phyloP scores from a whole-genome alignment of 2,113 vertebrate genomes.

The Corythaixoides concolor region DNA sequence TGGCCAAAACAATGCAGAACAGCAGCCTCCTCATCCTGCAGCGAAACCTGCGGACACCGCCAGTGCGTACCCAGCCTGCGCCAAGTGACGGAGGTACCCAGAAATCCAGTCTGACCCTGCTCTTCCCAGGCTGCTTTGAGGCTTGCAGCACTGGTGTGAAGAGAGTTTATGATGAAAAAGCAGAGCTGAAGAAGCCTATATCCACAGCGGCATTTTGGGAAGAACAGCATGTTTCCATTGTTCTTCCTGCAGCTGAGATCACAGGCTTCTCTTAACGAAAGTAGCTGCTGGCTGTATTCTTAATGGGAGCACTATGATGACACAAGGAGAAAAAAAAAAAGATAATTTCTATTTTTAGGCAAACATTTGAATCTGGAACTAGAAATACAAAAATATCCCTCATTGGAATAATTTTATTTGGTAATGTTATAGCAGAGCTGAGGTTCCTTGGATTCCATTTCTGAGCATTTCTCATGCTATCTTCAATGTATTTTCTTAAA shows the following conservation, averaged over 20 bases:
- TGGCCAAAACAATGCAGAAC: not conserved
- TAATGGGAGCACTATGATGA: slow-evolving; percentile 15
- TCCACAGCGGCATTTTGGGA: slow-evolving; percentile 42
- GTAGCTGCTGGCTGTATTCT: slow-evolving; percentile 45
- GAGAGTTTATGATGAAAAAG: slow-evolving; percentile 29
- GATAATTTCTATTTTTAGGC: slow-evolving; percentile 23
- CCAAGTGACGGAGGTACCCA: not conserved
- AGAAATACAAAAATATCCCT: not conserved
- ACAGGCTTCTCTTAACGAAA: slow-evolving; percentile 20
- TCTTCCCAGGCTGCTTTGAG: slow-evolving; percentile 5
- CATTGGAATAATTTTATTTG: not conserved
- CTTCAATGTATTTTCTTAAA: not conserved
- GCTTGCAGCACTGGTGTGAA: not conserved
- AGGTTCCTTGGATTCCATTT: not conserved
- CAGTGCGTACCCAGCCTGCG: rapidly evolving
- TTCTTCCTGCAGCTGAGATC: slow-evolving; percentile 48
- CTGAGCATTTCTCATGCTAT: not conserved
- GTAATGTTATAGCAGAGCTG: not conserved
- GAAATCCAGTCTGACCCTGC: not conserved
- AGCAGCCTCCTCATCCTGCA: not conserved
- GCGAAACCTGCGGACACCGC: not conserved
- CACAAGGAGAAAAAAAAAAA: not conserved
- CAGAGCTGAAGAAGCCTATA: slow-evolving; percentile 11
- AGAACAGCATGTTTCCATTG: slow-evolving; percentile 49
- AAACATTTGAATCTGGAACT: slow-evolving; percentile 21